Evolutionary conservation across 2,888 invertebrate genomes (phyloP).

Genomic region (Cosmia trapezina): DNA sequence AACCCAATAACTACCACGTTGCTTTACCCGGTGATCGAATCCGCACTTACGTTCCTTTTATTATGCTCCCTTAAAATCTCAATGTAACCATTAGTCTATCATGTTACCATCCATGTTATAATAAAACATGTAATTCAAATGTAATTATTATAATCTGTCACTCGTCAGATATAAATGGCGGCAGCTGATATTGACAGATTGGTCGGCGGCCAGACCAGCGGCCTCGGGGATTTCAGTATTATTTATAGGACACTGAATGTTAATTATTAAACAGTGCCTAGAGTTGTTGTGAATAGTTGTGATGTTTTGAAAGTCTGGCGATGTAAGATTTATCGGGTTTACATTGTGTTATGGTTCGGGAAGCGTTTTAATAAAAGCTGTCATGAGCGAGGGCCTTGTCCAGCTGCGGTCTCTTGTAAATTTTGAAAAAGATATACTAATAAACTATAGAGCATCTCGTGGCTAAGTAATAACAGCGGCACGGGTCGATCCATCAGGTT

Average conservation of each 20-base stretch:
- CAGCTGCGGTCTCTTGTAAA: too few relatives aligned
- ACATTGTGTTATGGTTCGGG: background rate
- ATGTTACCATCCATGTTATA: background rate
- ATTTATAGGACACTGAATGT: constrained; percentile 53
- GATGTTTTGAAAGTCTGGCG: constrained; percentile 13
- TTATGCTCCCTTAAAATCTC: too few relatives aligned
- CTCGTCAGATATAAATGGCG: constrained; percentile 29
- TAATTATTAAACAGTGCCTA: constrained; percentile 40
- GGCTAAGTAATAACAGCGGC: too few relatives aligned
- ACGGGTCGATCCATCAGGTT: too few relatives aligned
- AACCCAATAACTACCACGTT: background rate
- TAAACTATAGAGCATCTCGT: too few relatives aligned
- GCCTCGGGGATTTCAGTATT: constrained; percentile 35
- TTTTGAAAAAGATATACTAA: too few relatives aligned
- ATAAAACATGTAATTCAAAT: constrained; percentile 23
- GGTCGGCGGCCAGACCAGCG: constrained; percentile 61
- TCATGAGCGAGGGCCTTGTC: too few relatives aligned
- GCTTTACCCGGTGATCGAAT: background rate
- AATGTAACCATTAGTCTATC: background rate
- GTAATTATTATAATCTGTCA: constrained; percentile 36
- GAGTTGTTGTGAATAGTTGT: background rate
- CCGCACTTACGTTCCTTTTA: too few relatives aligned
- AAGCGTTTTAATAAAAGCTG: too few relatives aligned
- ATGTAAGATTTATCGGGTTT: constrained; percentile 8
- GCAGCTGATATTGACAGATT: constrained; percentile 64